Evolutionary conservation across 2,888 invertebrate genomes (phyloP).

Genomic region (Agonopterix alstromeriana): DNA sequence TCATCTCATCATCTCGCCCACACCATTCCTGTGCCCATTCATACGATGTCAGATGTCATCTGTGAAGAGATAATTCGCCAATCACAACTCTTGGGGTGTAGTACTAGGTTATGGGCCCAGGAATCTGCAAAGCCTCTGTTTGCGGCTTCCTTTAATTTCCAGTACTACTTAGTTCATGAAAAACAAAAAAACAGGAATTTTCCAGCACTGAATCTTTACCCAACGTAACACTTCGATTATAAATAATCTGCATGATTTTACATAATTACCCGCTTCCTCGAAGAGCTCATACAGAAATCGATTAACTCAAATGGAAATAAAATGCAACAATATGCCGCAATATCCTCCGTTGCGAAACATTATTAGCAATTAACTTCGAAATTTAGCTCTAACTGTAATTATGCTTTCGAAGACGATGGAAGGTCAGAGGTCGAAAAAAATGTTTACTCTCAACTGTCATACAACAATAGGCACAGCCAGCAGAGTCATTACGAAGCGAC

Average conservation of each 20-base stretch:
- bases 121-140: too few relatives aligned
- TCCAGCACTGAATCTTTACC: too few relatives aligned
- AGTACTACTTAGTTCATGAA: background rate
- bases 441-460: conserved; percentile 4
- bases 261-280: background rate
- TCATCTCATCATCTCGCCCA: too few relatives aligned
- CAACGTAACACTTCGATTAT: too few relatives aligned
- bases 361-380: conserved; percentile 1
- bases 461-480: background rate
- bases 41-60: background rate
- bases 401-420: background rate
- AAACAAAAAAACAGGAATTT: background rate
- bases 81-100: too few relatives aligned
- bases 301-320: conserved; percentile 3
- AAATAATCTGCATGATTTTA: background rate
- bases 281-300: conserved; percentile 1
- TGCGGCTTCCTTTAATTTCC: too few relatives aligned
- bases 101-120: too few relatives aligned
- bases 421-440: conserved; percentile 1
- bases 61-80: too few relatives aligned
- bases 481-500: conserved; percentile 1
- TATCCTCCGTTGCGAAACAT: conserved; percentile 1
- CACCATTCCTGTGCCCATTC: background rate
- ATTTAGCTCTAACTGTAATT: background rate
- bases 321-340: conserved; percentile 2